Conservation (phyloP, 2,797 vertebrate genomes). For the Poecilia wingei region DNA sequence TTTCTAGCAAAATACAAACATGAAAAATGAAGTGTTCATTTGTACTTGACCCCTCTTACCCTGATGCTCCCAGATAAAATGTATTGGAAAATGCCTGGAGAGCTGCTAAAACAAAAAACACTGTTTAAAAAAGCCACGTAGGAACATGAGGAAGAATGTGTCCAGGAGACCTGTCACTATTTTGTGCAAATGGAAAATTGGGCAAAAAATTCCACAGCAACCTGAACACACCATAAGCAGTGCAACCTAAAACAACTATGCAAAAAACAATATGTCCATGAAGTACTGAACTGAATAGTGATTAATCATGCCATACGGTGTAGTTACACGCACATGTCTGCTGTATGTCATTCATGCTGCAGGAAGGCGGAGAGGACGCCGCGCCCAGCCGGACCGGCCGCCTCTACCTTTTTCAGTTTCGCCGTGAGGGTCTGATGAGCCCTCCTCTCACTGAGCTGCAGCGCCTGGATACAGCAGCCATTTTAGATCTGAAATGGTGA, state of each 20-base stretch:
- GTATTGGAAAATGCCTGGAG: neutral
- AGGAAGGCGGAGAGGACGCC: constrained; percentile 62
- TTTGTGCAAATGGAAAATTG: neutral
- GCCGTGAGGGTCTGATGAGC: constrained; percentile 61
- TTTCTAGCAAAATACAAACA: neutral
- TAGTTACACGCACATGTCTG: neutral
- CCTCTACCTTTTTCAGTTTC: constrained; percentile 88
- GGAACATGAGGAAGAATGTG: neutral
- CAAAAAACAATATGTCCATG: neutral
- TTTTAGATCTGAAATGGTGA: constrained; percentile 96
- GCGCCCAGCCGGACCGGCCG: constrained; percentile 84
- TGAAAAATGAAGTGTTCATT: neutral
- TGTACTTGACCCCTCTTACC: neutral
- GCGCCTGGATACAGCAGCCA: constrained; percentile 84
- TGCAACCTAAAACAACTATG: neutral
- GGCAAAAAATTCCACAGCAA: neutral
- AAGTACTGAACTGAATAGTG: neutral
- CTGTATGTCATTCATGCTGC: constrained; percentile 1
- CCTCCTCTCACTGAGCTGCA: constrained; percentile 87
- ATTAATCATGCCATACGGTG: neutral
- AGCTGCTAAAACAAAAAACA: neutral
- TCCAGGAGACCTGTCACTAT: neutral
- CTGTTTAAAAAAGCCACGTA: neutral
- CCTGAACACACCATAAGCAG: neutral
- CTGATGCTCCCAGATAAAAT: neutral